Evolutionary conservation across 2,888 invertebrate species (phyloP), one percentile per base, ranked within the genome.

Genomic region (Synergus gifuensis): DNA sequence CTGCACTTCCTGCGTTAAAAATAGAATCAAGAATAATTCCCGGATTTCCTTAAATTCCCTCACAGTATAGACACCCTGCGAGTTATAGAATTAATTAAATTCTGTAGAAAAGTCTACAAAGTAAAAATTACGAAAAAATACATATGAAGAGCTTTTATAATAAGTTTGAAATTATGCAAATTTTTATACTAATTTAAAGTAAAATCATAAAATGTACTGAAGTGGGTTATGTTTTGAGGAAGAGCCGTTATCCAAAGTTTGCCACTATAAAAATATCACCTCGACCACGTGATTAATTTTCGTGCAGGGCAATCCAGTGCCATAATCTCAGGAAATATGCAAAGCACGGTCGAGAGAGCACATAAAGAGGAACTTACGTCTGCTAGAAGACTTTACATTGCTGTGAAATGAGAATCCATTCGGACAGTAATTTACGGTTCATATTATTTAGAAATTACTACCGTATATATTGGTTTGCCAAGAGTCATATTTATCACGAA

Each of bases 401-500:
- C 80, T 22, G 76, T 73, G 79, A 78, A 80, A 83, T 83, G 83
- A 79, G 79, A 83, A 84, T 81, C 78, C 81, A 80, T 82, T 78
- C 78, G 76, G 76, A 80, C 62, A 78, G 82, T 85, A 85, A 87
- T 85, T 87, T 84, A 84, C 82, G 81, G 79, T 77, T 78, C 80
- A 66, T 77, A 83, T 82, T 85, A 86, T 86, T 87, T 84, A 81
- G 79, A 76, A 79, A 78, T 81, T 80, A 66, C 78, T 76, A 76
- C 79, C 81, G 83, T 87, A 86, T 85, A 87, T 86, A 86, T 85
- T 82, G 84, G 84, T 84, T 85, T 83, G 73, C 82, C 69, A 78
- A 76, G 64, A 67, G 73, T 66, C 76, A 79, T 79, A 81, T 84
- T 85, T 83, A 85, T 85, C 81, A 80, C 79, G 46, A 69, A 81